Base-by-base conservation (phyloP, 2,113 vertebrate species). In the Petrocephalus zakoni region DNA sequence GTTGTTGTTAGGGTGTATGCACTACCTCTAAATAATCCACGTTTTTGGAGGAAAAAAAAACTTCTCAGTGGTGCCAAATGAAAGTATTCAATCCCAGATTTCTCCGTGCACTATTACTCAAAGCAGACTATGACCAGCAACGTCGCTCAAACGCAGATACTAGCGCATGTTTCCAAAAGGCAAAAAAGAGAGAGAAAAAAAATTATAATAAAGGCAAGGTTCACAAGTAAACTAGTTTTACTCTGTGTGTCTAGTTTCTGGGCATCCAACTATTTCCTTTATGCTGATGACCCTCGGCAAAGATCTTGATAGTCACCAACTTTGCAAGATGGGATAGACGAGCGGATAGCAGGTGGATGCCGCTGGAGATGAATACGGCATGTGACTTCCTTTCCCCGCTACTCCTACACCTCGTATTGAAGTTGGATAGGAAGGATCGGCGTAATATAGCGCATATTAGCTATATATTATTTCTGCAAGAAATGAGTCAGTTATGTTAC, bases 1-100 rank as follows among this genome's bases (percentile, higher is more conserved):
- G 29, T 42, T 64, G 87, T 58, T 88, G 85, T 89, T 83, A 88
- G 25, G 85, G 87, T 84, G 87, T 89, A 68, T 88, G 49, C 61
- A 25, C 19, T 61, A 83, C 87, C 86, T 88, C 55, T 53, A 75
- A 87, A 83, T 83, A 88, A 88, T 88, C 88, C 88, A 88, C 87
- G 56, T 61, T 83, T 88, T 78, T 46, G 29, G 87, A 15, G 42
- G 42, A 25, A 29, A 68, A 64, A 61, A 61, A 88, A 75, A 87
- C 87, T 87, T 83, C 37, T 51, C 53, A 58, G 19, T 46, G 4
- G 56, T 61, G 56, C 10, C 15, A 47, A 88, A 83, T 61, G 22
- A 49, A 88, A 51, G 68, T 53, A 49, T 84, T 88, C 75, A 84
- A 83, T 88, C 88, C 88, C 49, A 83, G 88, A 88, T 88, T 83